Percentiles rank a stretch among this genome's conserved stretches.
Conservation (phyloP, 64 coral and sea anemone species). For the Pocillopora verrucosa region DNA sequence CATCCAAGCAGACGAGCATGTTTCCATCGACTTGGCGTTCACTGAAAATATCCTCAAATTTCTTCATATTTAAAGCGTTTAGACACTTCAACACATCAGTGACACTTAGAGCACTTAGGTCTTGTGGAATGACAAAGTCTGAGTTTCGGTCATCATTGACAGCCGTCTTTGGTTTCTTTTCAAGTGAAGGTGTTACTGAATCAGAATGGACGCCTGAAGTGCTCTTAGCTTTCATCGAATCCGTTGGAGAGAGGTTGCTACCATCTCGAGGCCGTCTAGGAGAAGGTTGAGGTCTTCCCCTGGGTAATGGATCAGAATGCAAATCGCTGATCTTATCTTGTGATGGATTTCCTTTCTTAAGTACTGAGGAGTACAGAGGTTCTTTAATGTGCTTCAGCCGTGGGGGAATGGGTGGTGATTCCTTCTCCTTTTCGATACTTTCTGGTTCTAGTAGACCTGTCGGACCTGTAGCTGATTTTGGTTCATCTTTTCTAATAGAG, state of each 20-base stretch:
- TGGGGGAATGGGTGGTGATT: neutral
- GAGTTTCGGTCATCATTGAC: neutral
- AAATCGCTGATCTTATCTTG: neutral
- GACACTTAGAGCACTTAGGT: constrained; percentile 29
- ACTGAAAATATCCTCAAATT: constrained; percentile 62
- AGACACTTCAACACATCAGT: constrained; percentile 67
- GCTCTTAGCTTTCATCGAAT: no score
- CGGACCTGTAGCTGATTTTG: neutral
- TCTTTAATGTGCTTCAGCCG: neutral
- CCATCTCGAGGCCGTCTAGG: neutral
- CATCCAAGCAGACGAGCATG: constrained; percentile 73
- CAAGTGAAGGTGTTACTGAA: neutral
- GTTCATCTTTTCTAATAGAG: no score
- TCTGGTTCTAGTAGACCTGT: no score
- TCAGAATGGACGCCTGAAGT: no score
- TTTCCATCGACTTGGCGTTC: constrained; percentile 72
- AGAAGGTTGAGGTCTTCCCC: neutral
- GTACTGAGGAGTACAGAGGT: neutral
- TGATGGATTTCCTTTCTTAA: neutral
- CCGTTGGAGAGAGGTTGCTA: no score
- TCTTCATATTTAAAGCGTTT: constrained; percentile 40
- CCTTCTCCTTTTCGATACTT: neutral
- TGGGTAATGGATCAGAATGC: neutral
- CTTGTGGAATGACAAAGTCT: constrained; percentile 30
- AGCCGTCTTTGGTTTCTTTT: neutral